phyloP scores from a whole-genome alignment of 1,140 invertebrate genomes.

The Oreohelix idahoensis region DNA sequence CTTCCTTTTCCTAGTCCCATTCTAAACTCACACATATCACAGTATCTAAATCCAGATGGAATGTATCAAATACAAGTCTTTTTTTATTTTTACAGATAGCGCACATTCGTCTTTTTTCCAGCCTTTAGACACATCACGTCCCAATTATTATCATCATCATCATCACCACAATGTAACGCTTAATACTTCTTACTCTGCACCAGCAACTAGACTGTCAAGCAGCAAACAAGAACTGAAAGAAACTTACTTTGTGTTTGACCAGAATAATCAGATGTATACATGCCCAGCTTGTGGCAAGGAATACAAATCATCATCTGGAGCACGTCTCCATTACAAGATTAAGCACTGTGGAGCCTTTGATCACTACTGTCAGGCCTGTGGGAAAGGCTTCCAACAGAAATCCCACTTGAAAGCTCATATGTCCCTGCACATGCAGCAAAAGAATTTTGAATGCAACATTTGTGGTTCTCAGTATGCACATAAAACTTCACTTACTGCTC shows the following conservation, averaged over 20 bases:
- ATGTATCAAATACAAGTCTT: neutral
- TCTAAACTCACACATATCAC: too few relatives aligned
- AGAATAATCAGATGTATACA: neutral
- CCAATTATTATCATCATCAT: neutral
- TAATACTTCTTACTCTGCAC: conserved; percentile 7
- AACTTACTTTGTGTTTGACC: conserved; percentile 29
- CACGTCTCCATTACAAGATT: conserved; percentile 38
- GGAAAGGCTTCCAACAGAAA: conserved; percentile 47
- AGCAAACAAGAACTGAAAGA: conserved; percentile 13
- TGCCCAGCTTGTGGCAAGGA: conserved; percentile 43
- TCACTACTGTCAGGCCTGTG: conserved; percentile 43
- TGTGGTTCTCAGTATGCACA: conserved; percentile 46
- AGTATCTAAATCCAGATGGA: too few relatives aligned
- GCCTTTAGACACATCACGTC: neutral
- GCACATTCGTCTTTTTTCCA: neutral
- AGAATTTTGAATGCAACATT: conserved; percentile 41
- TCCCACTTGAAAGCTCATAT: conserved; percentile 46
- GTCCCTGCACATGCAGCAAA: conserved; percentile 43
- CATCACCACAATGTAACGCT: conserved; percentile 1
- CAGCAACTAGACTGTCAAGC: neutral
- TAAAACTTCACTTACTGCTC: conserved; percentile 44
- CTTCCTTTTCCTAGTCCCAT: too few relatives aligned
- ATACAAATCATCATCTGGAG: conserved; percentile 44
- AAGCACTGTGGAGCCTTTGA: conserved; percentile 44
- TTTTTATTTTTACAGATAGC: conserved; percentile 21